Conservation (phyloP, 1,140 invertebrate genomes). For the Tachypleus tridentatus region DNA sequence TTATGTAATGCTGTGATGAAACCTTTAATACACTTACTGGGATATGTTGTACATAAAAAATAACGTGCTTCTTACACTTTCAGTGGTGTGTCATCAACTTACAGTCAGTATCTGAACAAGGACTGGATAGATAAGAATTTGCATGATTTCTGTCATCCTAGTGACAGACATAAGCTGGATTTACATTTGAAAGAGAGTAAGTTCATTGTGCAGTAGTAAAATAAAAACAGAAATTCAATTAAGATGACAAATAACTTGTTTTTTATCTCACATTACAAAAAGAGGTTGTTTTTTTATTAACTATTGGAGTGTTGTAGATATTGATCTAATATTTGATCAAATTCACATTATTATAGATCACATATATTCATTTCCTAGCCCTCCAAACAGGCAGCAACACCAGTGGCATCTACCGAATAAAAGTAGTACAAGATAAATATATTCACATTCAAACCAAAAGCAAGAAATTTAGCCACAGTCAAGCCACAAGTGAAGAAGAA, state of each 20-base stretch:
- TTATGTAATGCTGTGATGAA: no score
- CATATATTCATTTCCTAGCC: slow-evolving; percentile 29
- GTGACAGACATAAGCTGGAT: slow-evolving; percentile 55
- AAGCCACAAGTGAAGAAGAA: slow-evolving; percentile 51
- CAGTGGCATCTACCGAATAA: slow-evolving; percentile 62
- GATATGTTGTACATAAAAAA: not conserved
- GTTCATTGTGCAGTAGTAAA: not conserved
- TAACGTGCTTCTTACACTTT: slow-evolving; percentile 7
- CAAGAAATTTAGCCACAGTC: slow-evolving; percentile 60
- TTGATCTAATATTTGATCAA: no score
- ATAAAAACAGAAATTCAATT: no score
- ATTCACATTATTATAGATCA: no score
- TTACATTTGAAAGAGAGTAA: slow-evolving; percentile 54
- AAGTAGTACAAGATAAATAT: slow-evolving; percentile 58
- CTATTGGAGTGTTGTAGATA: no score
- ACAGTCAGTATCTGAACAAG: slow-evolving; percentile 53
- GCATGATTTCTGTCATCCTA: slow-evolving; percentile 60
- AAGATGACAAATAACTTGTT: no score
- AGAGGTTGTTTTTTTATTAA: no score
- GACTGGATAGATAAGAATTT: slow-evolving; percentile 53
- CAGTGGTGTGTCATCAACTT: slow-evolving; percentile 47
- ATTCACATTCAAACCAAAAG: slow-evolving; percentile 78
- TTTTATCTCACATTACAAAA: no score
- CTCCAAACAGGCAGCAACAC: slow-evolving; percentile 50
- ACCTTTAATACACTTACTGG: no score